These are phyloP conservation scores for Ochropleura plecta DNA, from an alignment of 2,888 invertebrate genomes.

Conservation along the genomic window DNA sequence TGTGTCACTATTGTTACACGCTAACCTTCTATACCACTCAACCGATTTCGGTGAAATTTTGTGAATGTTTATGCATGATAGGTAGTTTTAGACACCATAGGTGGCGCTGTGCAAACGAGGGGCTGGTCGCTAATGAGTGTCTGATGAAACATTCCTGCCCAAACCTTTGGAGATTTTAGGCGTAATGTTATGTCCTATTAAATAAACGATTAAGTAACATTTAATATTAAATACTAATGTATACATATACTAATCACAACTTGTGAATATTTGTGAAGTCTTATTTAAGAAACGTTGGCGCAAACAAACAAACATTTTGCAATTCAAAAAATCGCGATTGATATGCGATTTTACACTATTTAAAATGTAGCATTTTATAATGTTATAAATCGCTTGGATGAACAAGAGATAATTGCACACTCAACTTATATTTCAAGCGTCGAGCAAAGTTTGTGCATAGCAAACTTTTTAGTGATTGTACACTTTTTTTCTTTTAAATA, in stretches of 20 bases:
- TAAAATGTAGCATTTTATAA: neutral
- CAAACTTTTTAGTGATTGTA: neutral
- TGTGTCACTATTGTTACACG: neutral
- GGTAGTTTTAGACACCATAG: neutral
- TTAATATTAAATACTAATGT: conserved; percentile 35
- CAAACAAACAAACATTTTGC: neutral
- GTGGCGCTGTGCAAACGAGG: neutral
- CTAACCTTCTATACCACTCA: neutral
- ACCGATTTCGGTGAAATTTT: neutral
- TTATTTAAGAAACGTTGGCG: conserved; percentile 8
- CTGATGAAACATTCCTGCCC: neutral
- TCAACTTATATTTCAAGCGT: neutral
- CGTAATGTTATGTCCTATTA: conserved; percentile 16
- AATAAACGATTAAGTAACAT: conserved; percentile 58
- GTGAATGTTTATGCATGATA: neutral
- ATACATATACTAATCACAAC: conserved; percentile 59
- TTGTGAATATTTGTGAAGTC: conserved; percentile 36
- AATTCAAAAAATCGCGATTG: neutral
- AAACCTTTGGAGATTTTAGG: neutral
- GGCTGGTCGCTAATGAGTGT: neutral
- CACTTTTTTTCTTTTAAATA: neutral
- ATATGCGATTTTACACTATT: conserved; percentile 6
- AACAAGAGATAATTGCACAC: neutral
- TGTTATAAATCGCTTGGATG: neutral
- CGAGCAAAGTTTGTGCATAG: too few relatives aligned